Percentiles rank a stretch among this genome's conserved stretches.
phyloP scores from a whole-genome alignment of 2,113 vertebrate genomes.

The Antigone vipio region DNA sequence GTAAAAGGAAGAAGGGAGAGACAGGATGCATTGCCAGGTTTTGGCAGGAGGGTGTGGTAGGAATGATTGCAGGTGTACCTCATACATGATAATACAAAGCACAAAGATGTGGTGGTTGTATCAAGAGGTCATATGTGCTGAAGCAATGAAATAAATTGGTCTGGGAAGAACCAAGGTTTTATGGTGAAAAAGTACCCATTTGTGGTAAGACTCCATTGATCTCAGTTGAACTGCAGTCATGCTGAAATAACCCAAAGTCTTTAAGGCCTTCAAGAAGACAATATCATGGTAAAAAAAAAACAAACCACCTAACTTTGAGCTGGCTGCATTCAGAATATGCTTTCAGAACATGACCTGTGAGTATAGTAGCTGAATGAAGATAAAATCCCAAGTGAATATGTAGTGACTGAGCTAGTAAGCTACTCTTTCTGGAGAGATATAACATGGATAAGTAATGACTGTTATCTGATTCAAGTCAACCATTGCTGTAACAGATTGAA shows the following conservation, averaged over 20 bases:
- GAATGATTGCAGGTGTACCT: background rate
- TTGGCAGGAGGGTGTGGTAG: background rate
- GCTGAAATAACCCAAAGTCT: background rate
- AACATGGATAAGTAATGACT: background rate
- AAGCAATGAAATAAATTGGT: background rate
- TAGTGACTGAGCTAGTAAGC: background rate
- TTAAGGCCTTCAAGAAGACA: background rate
- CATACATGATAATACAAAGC: fast-evolving
- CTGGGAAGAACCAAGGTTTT: background rate
- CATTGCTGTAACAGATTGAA: background rate
- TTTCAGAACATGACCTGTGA: background rate
- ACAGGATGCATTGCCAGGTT: background rate
- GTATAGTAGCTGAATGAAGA: background rate
- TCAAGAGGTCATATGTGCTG: background rate
- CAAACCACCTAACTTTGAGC: background rate
- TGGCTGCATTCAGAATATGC: background rate
- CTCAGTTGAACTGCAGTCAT: background rate
- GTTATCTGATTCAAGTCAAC: background rate
- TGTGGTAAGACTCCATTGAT: background rate
- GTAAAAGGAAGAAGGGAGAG: background rate
- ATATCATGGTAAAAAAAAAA: background rate
- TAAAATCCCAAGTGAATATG: background rate
- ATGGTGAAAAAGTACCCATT: background rate
- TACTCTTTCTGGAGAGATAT: background rate
- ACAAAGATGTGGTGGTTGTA: background rate